Percentiles rank a stretch among this genome's conserved stretches.
Conservation (phyloP, 2,113 vertebrate species). For the Pseudois nayaur region DNA sequence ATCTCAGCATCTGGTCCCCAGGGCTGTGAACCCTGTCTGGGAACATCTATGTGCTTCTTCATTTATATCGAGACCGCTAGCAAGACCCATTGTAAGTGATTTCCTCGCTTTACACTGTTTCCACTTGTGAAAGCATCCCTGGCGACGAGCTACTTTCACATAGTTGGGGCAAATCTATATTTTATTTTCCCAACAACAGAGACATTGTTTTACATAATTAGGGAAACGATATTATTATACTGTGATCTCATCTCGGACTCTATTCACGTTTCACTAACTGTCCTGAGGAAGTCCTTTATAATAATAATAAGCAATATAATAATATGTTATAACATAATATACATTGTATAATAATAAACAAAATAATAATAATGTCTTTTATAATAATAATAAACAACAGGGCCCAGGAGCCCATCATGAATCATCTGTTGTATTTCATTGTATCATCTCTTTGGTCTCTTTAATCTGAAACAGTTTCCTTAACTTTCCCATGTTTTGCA, state of each 20-base stretch:
- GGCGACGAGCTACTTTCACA: background rate
- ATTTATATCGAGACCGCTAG: accelerated
- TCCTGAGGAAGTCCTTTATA: background rate
- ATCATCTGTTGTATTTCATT: background rate
- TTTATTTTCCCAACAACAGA: background rate
- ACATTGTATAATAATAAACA: background rate
- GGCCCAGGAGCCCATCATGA: background rate
- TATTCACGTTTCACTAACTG: background rate
- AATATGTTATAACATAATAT: background rate
- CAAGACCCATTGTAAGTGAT: background rate
- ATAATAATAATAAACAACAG: background rate
- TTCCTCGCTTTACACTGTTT: background rate
- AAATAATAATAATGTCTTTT: background rate
- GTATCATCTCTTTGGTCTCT: background rate
- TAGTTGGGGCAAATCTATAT: background rate
- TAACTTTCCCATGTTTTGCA: background rate
- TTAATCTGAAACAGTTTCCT: background rate
- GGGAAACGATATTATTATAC: background rate
- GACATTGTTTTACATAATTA: background rate
- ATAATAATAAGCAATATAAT: background rate
- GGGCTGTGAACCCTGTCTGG: background rate
- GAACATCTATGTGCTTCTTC: background rate
- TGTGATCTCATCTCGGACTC: background rate
- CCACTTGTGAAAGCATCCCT: background rate
- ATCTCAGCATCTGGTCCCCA: background rate